These are phyloP conservation scores for Ascidia mentula DNA, from an alignment of 23 tunicate genomes.

Conservation along the genomic window DNA sequence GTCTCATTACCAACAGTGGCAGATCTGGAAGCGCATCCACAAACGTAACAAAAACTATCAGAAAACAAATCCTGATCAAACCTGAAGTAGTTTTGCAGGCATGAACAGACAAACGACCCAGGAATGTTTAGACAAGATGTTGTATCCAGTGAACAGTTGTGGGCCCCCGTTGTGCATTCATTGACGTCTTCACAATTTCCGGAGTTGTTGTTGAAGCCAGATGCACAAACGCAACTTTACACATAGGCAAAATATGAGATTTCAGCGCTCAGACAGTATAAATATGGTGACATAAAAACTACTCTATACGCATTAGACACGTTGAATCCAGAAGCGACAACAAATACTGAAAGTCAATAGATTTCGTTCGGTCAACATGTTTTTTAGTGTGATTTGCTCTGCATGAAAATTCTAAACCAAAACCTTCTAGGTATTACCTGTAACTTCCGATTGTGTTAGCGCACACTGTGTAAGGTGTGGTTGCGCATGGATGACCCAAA, in stretches of 20 bases:
- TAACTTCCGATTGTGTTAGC: constrained; percentile 1
- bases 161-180: constrained; percentile 6
- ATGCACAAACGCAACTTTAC: constrained; percentile 6
- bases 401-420: no score
- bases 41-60: neutral
- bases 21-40: neutral
- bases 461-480: neutral
- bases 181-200: constrained; percentile 7
- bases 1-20: neutral
- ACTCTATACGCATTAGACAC: no score
- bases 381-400: no score
- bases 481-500: neutral
- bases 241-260: neutral
- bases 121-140: neutral
- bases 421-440: no score
- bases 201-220: neutral
- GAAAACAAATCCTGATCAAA: neutral
- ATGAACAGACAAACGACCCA: neutral
- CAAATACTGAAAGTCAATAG: no score
- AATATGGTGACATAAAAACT: no score
- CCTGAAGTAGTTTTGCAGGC: neutral
- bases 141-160: neutral
- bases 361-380: no score
- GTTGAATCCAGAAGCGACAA: no score
- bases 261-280: no score